Evolutionary conservation across 1,140 invertebrate genomes (phyloP), one percentile per base, ranked within the genome.

Genomic region (Aphaenogaster floridana): DNA sequence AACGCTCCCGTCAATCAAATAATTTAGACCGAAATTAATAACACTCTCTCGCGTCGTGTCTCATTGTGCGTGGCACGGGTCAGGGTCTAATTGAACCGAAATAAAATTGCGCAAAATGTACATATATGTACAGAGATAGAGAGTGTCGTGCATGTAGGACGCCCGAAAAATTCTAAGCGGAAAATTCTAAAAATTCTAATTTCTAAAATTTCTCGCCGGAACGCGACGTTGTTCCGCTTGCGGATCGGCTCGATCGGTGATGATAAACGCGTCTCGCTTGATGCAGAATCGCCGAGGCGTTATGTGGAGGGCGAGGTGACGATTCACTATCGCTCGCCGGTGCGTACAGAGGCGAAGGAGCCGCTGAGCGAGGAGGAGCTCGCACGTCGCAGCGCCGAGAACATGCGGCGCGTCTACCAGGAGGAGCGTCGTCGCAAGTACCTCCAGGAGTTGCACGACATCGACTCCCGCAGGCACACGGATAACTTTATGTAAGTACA

Each of bases 291-390:
- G 87, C 97, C 97, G 63, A 97, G 97, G 92, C 97, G 97, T 91
- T 99, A 98, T 96, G 97, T 98, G 91, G 98, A 98, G 95, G 97
- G 98, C 91, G 98, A 99, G 95, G 98, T 99, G 92, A 99, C 98
- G 93, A 98, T 99, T 94, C 98, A 99, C 95, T 99, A 98, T 96
- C 96, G 97, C 93, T 98, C 97, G 64, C 98, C 98, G 59, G 97
- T 99, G 77, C 96, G 98, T 86, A 97, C 97, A 92, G 98, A 98
- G 94, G 97, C 98, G 79, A 97, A 98, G 94, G 97, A 98, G 87
- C 96, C 97, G 90, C 95, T 97, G 88, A 97, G 97, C 90, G 98
- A 98, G 95, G 97, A 98, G 92, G 98, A 99, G 94, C 96, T 99
- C 87, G 97, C 97, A 45, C 96, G 97, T 86, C 96, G 97, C 86